Conservation (phyloP, 1,140 invertebrate species). For the Ceratina japonica region DNA sequence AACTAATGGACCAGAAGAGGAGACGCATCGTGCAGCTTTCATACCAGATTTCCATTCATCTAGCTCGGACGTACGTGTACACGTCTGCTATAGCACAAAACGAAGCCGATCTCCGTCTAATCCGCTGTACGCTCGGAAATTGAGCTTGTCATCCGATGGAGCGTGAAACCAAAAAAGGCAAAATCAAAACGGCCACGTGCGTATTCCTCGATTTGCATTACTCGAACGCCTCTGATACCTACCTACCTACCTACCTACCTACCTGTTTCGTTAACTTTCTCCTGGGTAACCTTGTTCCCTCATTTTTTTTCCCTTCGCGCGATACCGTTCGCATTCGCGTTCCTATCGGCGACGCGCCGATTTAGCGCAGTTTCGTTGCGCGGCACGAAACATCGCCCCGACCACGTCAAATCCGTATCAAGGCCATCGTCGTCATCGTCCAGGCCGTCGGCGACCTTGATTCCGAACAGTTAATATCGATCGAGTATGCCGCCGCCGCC, state of each 20-base stretch:
- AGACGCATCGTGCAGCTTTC: neutral
- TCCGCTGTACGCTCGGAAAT: neutral
- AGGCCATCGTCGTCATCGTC: neutral
- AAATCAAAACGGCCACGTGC: neutral
- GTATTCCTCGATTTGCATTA: constrained; percentile 13
- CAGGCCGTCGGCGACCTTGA: constrained; percentile 7
- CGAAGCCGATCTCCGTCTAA: neutral
- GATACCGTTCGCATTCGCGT: constrained; percentile 3
- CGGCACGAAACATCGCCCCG: neutral
- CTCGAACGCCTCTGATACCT: constrained; percentile 8
- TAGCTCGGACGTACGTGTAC: too few relatives aligned
- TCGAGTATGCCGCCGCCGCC: neutral
- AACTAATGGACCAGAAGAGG: too few relatives aligned
- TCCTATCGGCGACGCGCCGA: neutral
- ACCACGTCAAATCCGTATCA: neutral
- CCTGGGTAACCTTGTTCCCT: constrained; percentile 44
- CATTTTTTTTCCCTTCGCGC: constrained; percentile 19
- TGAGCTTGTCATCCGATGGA: neutral
- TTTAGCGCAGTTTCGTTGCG: constrained; percentile 5
- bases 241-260: constrained; percentile 12
- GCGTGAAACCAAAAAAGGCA: neutral
- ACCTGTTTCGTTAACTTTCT: constrained; percentile 49
- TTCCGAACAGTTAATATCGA: neutral
- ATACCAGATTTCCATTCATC: neutral
- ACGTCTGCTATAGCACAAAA: neutral